Evolutionary conservation across 2,888 invertebrate genomes (phyloP).

Genomic region (Leptura quadrifasciata): DNA sequence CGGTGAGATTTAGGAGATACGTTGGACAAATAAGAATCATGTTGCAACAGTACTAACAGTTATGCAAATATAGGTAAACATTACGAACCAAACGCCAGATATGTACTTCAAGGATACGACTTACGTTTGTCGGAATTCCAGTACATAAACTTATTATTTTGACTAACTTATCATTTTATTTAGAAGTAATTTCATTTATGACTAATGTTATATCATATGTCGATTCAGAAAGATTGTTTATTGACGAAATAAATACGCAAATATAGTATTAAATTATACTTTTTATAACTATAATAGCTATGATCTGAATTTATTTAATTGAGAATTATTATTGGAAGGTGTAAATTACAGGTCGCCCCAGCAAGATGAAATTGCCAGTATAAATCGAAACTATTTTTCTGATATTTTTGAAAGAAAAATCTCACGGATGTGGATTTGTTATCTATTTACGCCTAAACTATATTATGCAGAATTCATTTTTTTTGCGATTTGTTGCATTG

Average conservation of each 20-base stretch:
- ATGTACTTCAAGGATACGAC: slow-evolving; percentile 29
- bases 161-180: slow-evolving; percentile 7
- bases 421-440: too few relatives aligned
- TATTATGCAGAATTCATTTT: too few relatives aligned
- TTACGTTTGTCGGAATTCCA: slow-evolving; percentile 14
- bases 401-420: too few relatives aligned
- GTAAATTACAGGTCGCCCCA: too few relatives aligned
- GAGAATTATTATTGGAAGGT: not conserved
- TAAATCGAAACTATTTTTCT: too few relatives aligned
- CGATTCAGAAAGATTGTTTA: not conserved
- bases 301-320: not conserved
- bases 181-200: not conserved
- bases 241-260: not conserved
- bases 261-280: not conserved
- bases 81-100: slow-evolving; percentile 19
- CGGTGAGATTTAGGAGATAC: slow-evolving; percentile 31
- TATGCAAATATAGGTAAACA: slow-evolving; percentile 42
- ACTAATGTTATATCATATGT: not conserved
- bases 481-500: too few relatives aligned
- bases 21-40: slow-evolving; percentile 37
- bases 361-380: too few relatives aligned
- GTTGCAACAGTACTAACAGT: slow-evolving; percentile 41
- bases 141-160: slow-evolving; percentile 3
- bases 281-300: not conserved
- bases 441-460: too few relatives aligned